These are phyloP conservation scores for Lacanobia wlatinum DNA, from an alignment of 2,888 invertebrate genomes.

Conservation along the genomic window DNA sequence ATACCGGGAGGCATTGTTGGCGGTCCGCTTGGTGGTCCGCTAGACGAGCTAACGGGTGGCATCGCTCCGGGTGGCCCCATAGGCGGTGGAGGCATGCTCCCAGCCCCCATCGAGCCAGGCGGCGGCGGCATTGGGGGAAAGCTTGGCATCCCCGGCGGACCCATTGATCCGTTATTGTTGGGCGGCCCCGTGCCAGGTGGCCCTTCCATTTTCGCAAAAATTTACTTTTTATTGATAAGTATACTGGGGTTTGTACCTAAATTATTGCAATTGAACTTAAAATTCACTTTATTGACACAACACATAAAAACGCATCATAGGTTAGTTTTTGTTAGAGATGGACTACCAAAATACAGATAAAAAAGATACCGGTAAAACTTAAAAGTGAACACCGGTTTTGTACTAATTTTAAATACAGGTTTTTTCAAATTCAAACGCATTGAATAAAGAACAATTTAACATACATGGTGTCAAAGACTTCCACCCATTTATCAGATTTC, in stretches of 20 bases:
- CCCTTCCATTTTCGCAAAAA: slow-evolving; percentile 79
- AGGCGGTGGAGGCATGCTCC: slow-evolving; percentile 70
- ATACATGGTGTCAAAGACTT: too few relatives aligned
- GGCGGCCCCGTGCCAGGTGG: slow-evolving; percentile 84
- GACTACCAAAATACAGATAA: slow-evolving; percentile 12
- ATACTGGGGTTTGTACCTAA: slow-evolving; percentile 3
- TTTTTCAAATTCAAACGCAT: not conserved
- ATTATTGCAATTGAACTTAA: slow-evolving; percentile 1
- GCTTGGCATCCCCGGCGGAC: slow-evolving; percentile 79
- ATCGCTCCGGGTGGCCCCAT: slow-evolving; percentile 81
- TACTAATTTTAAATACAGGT: not conserved
- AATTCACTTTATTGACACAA: slow-evolving; percentile 57
- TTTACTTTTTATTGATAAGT: slow-evolving; percentile 2
- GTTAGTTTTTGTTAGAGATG: slow-evolving; percentile 56
- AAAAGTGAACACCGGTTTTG: not conserved
- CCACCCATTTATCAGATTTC: too few relatives aligned
- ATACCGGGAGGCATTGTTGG: slow-evolving; percentile 69
- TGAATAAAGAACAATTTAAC: not conserved
- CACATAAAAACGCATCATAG: slow-evolving; percentile 42
- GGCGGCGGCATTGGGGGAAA: slow-evolving; percentile 83
- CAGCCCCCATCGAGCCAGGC: slow-evolving; percentile 76
- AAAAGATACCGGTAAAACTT: slow-evolving; percentile 8
- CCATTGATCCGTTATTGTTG: slow-evolving; percentile 78
- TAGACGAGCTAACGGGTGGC: slow-evolving; percentile 75
- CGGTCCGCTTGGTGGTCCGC: slow-evolving; percentile 70